Conservation (phyloP, 2,888 invertebrate species). For the Margaritifera margaritifera region DNA sequence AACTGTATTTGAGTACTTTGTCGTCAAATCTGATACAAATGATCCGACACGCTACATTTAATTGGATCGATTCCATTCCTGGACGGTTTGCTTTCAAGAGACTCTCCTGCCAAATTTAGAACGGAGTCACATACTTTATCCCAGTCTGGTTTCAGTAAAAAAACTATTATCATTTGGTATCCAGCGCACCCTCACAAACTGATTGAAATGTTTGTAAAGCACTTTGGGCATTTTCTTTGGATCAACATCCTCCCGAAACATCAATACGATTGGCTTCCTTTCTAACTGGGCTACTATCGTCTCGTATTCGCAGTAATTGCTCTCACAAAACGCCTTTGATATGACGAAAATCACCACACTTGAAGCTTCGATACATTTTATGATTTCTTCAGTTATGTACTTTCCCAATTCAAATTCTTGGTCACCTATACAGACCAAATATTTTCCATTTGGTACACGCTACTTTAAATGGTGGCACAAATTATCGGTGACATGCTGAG, state of each 20-base stretch:
- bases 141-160: slow-evolving; percentile 4
- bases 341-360: slow-evolving; percentile 13
- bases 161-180: neutral
- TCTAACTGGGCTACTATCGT: slow-evolving; percentile 7
- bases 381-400: slow-evolving; percentile 8
- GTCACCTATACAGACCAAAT: no score
- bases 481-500: no score
- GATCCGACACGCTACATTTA: no score
- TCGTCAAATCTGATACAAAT: no score
- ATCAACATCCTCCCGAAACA: slow-evolving; percentile 17
- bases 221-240: slow-evolving; percentile 7
- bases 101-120: no score
- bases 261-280: slow-evolving; percentile 12
- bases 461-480: no score
- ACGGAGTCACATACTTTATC: slow-evolving; percentile 1
- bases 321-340: slow-evolving; percentile 10
- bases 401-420: no score
- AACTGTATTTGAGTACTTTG: no score
- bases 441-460: no score
- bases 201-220: slow-evolving; percentile 6
- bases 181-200: no score
- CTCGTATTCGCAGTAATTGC: slow-evolving; percentile 13
- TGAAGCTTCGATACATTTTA: slow-evolving; percentile 7
- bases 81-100: no score
- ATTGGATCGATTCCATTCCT: no score